Evolutionary conservation across 2,888 invertebrate species (phyloP), one percentile per base, ranked within the genome.

Genomic region (Orthonychiurus folsomi): DNA sequence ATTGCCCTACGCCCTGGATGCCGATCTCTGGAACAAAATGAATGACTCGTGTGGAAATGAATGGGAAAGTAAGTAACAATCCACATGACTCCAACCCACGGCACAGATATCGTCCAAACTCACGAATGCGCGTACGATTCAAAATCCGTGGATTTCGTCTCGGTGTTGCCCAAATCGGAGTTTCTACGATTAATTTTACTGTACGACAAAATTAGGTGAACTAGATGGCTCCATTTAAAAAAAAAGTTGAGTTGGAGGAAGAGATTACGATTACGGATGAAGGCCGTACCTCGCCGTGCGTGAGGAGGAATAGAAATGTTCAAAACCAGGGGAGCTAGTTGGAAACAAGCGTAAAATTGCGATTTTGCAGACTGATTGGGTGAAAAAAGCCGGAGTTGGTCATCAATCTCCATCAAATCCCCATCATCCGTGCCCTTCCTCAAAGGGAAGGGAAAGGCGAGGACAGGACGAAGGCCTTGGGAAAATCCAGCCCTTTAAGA

Each of bases 331-430:
- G 15, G 37, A 15, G 37, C 37, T 37, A 37, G 15, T n/a, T n/a
- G n/a, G n/a, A 57, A 63, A 61, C 66, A 67, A 67, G 69, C 70
- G 70, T 70, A 68, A 72, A 72, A 72, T 72, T 70, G 70, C 68
- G 63, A 72, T 72, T 72, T 70, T 65, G 70, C 68, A 66, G 68
- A 67, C 62, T 65, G 66, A 67, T 66, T 65, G 63, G 63, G 61
- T 64, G 65, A 70, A 68, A 69, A 64, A 62, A 62, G 27, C 20
- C 3, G n/a, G n/a, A n/a, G 15, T 50, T 27, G 24, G 60, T 68
- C 68, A 72, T 72, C 70, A 68, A 72, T 72, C 72, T 68, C 66
- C 65, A 70, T 72, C 68, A 72, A 70, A 67, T 60, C 37, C 56
- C 63, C 68, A 72, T 72, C 68, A 70, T 64, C 65, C 61, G 61